Percentiles rank a stretch among this genome's conserved stretches.
Evolutionary conservation across 2,888 invertebrate genomes (phyloP).

Genomic region (Tetanocera ferruginea): DNA sequence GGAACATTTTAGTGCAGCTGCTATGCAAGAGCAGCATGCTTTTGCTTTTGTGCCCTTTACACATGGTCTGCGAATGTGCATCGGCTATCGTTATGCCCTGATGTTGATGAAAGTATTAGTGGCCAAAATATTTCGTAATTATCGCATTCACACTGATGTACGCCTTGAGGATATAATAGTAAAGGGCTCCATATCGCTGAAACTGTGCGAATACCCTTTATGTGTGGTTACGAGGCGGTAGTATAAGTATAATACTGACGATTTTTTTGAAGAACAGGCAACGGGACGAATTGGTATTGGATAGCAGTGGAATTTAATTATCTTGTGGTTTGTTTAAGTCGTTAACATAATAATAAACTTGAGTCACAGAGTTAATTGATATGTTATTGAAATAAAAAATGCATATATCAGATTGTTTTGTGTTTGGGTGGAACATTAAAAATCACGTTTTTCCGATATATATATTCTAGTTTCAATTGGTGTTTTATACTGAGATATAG

Average conservation of each 20-base stretch:
- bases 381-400: too few species aligned
- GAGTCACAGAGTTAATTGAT: not conserved
- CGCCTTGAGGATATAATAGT: slow-evolving; percentile 56
- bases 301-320: slow-evolving; percentile 9
- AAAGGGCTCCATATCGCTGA: slow-evolving; percentile 65
- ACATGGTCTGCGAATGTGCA: slow-evolving; percentile 66
- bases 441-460: too few species aligned
- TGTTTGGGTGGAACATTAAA: too few species aligned
- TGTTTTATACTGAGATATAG: too few species aligned
- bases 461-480: too few species aligned
- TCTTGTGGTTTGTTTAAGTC: slow-evolving; percentile 5
- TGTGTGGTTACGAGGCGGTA: slow-evolving; percentile 52
- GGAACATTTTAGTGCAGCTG: slow-evolving; percentile 59
- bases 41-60: slow-evolving; percentile 67
- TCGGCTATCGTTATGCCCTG: slow-evolving; percentile 65
- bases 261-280: not conserved
- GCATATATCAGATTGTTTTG: too few species aligned
- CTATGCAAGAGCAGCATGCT: slow-evolving; percentile 52
- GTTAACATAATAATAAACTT: slow-evolving; percentile 5
- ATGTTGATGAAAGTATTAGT: slow-evolving; percentile 63
- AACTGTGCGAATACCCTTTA: slow-evolving; percentile 61
- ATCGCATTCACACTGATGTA: slow-evolving; percentile 57
- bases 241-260: not conserved
- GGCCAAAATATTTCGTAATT: slow-evolving; percentile 63
- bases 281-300: not conserved